A percentile compares a stretch with the other conserved stretches of the same genome.
Evolutionary conservation across 1,140 invertebrate species (phyloP).

Genomic region (Rhizoglyphus robini): DNA sequence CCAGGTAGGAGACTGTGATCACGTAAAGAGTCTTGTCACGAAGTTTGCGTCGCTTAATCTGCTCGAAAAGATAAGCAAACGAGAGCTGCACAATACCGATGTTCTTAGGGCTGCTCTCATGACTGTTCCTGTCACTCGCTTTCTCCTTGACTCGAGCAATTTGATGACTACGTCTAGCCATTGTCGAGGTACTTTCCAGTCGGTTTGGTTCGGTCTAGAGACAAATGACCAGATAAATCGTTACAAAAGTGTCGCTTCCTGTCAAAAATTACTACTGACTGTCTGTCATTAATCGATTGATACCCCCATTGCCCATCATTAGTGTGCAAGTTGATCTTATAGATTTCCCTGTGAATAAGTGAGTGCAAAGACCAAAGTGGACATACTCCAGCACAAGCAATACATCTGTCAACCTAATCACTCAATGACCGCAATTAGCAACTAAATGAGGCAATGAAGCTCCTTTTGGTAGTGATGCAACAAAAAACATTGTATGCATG

Average conservation of each 20-base stretch:
- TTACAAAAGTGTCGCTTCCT: too few species aligned
- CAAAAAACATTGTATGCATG: too few species aligned
- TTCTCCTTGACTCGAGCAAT: neutral
- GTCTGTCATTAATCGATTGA: too few species aligned
- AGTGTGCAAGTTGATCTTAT: too few species aligned
- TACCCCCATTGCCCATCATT: too few species aligned
- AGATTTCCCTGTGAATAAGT: too few species aligned
- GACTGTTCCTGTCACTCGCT: neutral
- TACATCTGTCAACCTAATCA: too few species aligned
- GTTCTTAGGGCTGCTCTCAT: neutral
- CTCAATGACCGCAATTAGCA: too few species aligned
- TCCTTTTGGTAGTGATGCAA: too few species aligned
- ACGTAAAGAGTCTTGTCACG: slow-evolving; percentile 51
- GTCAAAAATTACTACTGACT: neutral
- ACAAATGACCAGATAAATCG: neutral
- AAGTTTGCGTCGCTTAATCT: slow-evolving; percentile 46
- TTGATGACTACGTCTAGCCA: neutral
- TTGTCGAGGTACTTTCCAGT: neutral
- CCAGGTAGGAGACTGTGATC: slow-evolving; percentile 80
- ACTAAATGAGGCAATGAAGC: too few species aligned
- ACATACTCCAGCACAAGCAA: too few species aligned
- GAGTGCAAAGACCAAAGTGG: too few species aligned
- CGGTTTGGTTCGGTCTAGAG: neutral
- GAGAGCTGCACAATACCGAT: slow-evolving; percentile 33
- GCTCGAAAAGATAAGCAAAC: slow-evolving; percentile 75